Conservation (phyloP, 2,797 vertebrate genomes). For the Corythornis leucogaster region DNA sequence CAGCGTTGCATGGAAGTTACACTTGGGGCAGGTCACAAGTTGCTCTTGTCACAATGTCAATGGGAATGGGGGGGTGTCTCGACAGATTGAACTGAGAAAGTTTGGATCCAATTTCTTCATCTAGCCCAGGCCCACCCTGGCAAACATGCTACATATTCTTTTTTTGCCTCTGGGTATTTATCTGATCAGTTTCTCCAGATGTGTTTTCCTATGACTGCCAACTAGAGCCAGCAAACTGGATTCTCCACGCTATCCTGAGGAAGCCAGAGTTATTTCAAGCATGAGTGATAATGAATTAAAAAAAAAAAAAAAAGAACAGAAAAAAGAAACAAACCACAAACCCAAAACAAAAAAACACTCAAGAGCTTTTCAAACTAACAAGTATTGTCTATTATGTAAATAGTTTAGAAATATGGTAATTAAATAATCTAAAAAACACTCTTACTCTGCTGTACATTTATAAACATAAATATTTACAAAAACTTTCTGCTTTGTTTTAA, state of each 20-base stretch:
- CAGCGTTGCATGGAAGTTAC: constrained; percentile 69
- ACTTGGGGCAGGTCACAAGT: constrained; percentile 32
- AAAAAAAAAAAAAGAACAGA: not conserved
- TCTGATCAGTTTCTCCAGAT: constrained; percentile 45
- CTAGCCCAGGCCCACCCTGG: constrained; percentile 58
- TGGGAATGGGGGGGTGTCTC: not conserved
- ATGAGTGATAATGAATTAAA: constrained; percentile 67
- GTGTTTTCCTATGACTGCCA: constrained; percentile 35
- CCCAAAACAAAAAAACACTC: constrained; percentile 65
- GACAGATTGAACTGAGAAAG: constrained; percentile 13
- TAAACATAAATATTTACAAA: constrained; percentile 93
- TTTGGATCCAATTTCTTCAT: not conserved
- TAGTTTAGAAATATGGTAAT: constrained; percentile 87
- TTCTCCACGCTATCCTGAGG: constrained; percentile 57
- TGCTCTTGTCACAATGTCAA: constrained; percentile 22
- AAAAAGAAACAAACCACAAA: not conserved
- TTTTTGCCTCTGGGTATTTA: constrained; percentile 46
- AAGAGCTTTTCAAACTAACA: constrained; percentile 80
- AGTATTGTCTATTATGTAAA: constrained; percentile 84
- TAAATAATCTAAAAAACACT: constrained; percentile 95
- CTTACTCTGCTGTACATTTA: constrained; percentile 91
- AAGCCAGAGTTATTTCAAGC: constrained; percentile 65
- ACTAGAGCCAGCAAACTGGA: constrained; percentile 34
- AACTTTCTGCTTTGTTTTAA: constrained; percentile 76
- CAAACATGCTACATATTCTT: constrained; percentile 14